Base-by-base conservation (phyloP, 64 coral and sea anemone species). In the Exaiptasia diaphana region DNA sequence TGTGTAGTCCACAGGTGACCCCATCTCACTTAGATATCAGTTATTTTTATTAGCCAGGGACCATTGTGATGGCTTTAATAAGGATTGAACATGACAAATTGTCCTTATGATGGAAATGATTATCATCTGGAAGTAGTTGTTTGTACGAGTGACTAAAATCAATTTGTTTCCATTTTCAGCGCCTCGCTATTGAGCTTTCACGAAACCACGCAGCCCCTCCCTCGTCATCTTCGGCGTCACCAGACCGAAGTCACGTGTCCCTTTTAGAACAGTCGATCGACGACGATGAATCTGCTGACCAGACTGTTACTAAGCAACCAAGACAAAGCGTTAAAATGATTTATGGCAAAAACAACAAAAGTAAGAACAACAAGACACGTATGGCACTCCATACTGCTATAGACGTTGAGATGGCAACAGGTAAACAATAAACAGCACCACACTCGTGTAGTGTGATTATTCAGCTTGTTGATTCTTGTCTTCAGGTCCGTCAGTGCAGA, bases 321-420 rank as follows among this genome's bases (percentile, higher is more conserved):
- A 41, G 74, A 26, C 80, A 90, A 30, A 80, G 59, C 27, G 38
- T 80, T 25, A 37, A 49, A 25, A 48, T 40, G 29, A n/a, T 34
- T 20, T 38, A 50, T 82, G 36, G 74, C 76, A 36, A 91, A 64
- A 38, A 20, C 35, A 63, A 28, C 38, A 24, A 2, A 71, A 14
- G 36, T 46, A 64, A 68, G 48, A 56, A 44, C 12, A 20, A 23
- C 21, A 76, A 60, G 31, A 61, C 40, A 32, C 58, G 84, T 28
- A 67, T 62, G n/a, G 87, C 87, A 48, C 42, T 86, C 23, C 82
- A 85, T 70, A 99, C 85, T 67, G 85, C 95, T n/a, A 50, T 99
- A 23, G 95, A 99, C 86, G 95, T 99, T n/a, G 95, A 99, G 44
- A 85, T 82, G 48, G 80, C 74, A 13, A 86, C 95, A 75, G 84